Base-by-base conservation (phyloP, 2,797 vertebrate genomes). In the Serranus cabrilla region DNA sequence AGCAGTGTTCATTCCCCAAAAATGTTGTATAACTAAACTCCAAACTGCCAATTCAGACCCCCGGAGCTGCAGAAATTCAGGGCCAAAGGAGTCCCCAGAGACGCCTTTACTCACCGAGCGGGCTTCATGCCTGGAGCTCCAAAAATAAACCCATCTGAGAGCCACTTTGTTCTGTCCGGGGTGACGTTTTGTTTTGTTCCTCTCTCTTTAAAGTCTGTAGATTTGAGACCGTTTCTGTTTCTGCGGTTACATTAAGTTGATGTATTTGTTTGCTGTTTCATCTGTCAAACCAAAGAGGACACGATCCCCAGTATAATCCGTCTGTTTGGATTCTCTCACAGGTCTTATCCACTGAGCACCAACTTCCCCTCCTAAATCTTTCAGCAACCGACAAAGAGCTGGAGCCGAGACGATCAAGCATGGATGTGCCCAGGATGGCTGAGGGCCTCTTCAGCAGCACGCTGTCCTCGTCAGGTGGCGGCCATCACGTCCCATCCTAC, bases 381-480 rank as follows among this genome's bases (percentile, higher is more conserved):
- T 62, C 25, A 76, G 56, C 81, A 63, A 70, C 88, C 56, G 51
- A 67, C 62, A 80, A 57, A 89, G 90, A 55, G 85, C 93, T 94
- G 91, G 90, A 90, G 86, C 87, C 46, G 62, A 79, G 91, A 86
- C 91, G 92, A 46, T 90, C 92, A 79, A 94, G 87, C 81, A 85
- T 92, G 89, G 84, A 90, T 51, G 88, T 94, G 91, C 91, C 94
- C 83, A 91, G 92, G 92, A 95, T 92, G 93, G 94, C 83, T 0
- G 93, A 94, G 76, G 94, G 94, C 73, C 90, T 94, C 59, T 92
- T 95, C 89, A 94, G 95, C 90, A 94, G 94, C 91, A 95, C 94
- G 27, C 86, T 95, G 82, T 95, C 95, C 16, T 93, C 94, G 20
- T 95, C 95, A 18, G 84, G 93, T 10, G 84, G 88, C 70, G 87